A percentile compares a stretch with the other conserved stretches of the same genome.
Conservation (phyloP, 2,797 vertebrate genomes). For the Lateolabrax maculatus region DNA sequence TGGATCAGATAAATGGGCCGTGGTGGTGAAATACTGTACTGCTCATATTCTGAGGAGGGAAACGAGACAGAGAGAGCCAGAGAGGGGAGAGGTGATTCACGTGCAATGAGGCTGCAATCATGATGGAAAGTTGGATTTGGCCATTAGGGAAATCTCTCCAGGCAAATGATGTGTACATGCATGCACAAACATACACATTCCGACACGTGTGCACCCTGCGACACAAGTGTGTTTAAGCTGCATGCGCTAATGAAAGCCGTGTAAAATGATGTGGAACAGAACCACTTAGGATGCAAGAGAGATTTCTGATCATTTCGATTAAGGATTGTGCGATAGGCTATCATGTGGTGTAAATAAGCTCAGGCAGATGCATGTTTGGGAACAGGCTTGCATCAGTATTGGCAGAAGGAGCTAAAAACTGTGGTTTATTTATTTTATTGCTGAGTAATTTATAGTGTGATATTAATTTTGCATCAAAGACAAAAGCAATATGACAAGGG, state of each 20-base stretch:
- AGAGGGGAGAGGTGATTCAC: conserved; percentile 48
- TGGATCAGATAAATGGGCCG: conserved; percentile 77
- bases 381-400: not conserved
- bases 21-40: conserved; percentile 70
- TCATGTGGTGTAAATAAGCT: conserved; percentile 38
- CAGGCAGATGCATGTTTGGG: conserved; percentile 13
- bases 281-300: conserved; percentile 41
- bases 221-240: conserved; percentile 48
- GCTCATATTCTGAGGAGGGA: conserved; percentile 36
- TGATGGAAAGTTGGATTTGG: conserved; percentile 26
- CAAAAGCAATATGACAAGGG: not conserved
- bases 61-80: conserved; percentile 11
- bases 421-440: conserved; percentile 11
- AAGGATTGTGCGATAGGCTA: conserved; percentile 30
- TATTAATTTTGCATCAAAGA: conserved; percentile 37
- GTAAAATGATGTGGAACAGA: conserved; percentile 65
- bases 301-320: conserved; percentile 54
- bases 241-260: conserved; percentile 45
- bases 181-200: not conserved
- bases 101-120: conserved; percentile 41
- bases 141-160: conserved; percentile 47
- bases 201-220: not conserved
- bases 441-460: conserved; percentile 12
- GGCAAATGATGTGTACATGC: conserved; percentile 17
- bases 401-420: not conserved